A percentile compares a stretch with the other conserved stretches of the same genome.
Evolutionary conservation across 1,140 invertebrate genomes (phyloP).

Genomic region (Melanaphis sacchari): DNA sequence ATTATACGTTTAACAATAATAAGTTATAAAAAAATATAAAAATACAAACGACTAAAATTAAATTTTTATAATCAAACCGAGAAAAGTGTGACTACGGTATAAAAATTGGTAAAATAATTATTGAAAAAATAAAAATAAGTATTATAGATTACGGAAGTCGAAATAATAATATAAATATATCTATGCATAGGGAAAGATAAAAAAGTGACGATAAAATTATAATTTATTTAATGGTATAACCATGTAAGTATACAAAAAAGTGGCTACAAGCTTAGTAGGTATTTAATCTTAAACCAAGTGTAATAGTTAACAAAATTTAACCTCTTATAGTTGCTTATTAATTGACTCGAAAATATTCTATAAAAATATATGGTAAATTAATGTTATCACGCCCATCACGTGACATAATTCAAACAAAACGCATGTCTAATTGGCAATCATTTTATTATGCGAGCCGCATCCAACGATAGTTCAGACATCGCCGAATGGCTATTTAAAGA

Average conservation of each 20-base stretch:
- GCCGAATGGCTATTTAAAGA: neutral
- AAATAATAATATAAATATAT: neutral
- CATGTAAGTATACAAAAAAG: neutral
- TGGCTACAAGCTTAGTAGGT: neutral
- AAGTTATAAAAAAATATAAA: neutral
- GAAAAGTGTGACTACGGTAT: too few relatives aligned
- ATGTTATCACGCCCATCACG: neutral
- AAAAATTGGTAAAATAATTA: neutral
- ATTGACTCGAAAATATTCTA: neutral
- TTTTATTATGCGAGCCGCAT: conserved; percentile 31
- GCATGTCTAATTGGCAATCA: neutral
- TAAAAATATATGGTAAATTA: neutral
- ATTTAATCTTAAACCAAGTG: neutral
- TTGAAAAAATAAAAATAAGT: neutral
- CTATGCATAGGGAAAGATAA: neutral
- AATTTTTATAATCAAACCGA: too few relatives aligned
- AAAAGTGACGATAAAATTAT: neutral
- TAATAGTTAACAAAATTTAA: neutral
- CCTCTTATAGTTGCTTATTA: neutral
- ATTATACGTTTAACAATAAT: neutral
- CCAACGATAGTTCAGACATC: conserved; percentile 11
- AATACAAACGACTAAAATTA: neutral
- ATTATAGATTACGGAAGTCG: neutral
- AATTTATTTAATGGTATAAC: too few relatives aligned
- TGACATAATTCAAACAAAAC: neutral